These are phyloP conservation scores for Alauda arvensis DNA, from an alignment of 2,797 vertebrate species.

Conservation along the genomic window DNA sequence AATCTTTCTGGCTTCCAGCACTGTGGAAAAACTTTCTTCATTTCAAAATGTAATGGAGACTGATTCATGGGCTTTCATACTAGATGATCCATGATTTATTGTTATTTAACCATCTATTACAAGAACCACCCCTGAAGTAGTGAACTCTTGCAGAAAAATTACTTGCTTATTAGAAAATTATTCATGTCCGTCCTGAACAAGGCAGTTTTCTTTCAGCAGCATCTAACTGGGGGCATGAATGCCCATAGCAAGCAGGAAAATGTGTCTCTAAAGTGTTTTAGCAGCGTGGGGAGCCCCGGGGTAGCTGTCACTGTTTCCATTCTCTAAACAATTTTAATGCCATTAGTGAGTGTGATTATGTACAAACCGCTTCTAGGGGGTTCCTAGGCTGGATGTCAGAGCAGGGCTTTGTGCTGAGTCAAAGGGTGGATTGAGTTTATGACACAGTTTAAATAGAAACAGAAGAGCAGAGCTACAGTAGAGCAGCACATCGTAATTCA, in stretches of 20 bases:
- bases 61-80: neutral
- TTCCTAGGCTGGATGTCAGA: slow-evolving; percentile 49
- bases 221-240: neutral
- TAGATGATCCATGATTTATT: neutral
- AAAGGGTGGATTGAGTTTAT: slow-evolving; percentile 51
- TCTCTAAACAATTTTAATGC: slow-evolving; percentile 42
- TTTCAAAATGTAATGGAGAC: slow-evolving; percentile 27
- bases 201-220: slow-evolving; percentile 10
- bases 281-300: neutral
- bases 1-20: slow-evolving; percentile 24
- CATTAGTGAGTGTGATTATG: slow-evolving; percentile 43
- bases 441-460: slow-evolving; percentile 35
- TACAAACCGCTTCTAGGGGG: slow-evolving; percentile 55
- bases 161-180: slow-evolving; percentile 31
- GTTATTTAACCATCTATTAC: slow-evolving; percentile 12
- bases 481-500: neutral
- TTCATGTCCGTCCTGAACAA: neutral
- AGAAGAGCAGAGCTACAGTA: slow-evolving; percentile 5
- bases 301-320: slow-evolving; percentile 21
- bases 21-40: slow-evolving; percentile 48
- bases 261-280: neutral
- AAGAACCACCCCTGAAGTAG: slow-evolving; percentile 14
- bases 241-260: slow-evolving; percentile 17
- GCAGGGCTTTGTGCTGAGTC: slow-evolving; percentile 52
- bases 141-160: slow-evolving; percentile 18